Percentiles rank a stretch among this genome's conserved stretches.
Conservation (phyloP, 2,113 vertebrate genomes). For the Myocastor coypus region DNA sequence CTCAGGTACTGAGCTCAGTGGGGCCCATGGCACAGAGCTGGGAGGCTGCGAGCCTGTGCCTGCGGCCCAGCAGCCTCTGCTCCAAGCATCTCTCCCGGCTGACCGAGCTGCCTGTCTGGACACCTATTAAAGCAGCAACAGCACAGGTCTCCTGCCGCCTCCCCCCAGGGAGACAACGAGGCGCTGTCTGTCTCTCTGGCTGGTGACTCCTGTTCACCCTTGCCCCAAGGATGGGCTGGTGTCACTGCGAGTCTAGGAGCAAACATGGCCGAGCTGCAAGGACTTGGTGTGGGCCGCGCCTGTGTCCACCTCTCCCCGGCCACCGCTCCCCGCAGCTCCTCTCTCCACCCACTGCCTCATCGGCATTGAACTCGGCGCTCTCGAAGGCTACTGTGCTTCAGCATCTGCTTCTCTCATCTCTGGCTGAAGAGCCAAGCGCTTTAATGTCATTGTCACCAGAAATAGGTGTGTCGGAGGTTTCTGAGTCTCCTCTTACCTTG, state of each 20-base stretch:
- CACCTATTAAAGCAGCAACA: background rate
- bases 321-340: background rate
- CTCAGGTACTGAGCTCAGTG: background rate
- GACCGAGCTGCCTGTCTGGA: background rate
- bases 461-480: conserved; percentile 42
- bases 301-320: background rate
- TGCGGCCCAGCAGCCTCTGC: background rate
- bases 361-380: conserved; percentile 22
- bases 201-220: background rate
- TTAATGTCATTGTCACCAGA: conserved; percentile 58
- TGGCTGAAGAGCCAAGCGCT: conserved; percentile 65
- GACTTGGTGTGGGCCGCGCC: background rate
- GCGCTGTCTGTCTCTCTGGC: conserved; percentile 2
- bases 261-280: background rate
- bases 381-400: conserved; percentile 6
- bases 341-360: background rate
- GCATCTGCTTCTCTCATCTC: conserved; percentile 39
- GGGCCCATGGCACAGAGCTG: background rate
- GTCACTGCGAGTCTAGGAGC: background rate
- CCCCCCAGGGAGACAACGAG: background rate
- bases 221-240: background rate
- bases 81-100: background rate
- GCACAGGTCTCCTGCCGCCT: background rate
- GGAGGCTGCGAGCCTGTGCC: rapidly evolving
- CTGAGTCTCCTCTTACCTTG: conserved; percentile 34